A percentile compares a stretch with the other conserved stretches of the same genome.
phyloP scores from a whole-genome alignment of 2,888 invertebrate genomes.

The Cremastobaeus sp. region DNA sequence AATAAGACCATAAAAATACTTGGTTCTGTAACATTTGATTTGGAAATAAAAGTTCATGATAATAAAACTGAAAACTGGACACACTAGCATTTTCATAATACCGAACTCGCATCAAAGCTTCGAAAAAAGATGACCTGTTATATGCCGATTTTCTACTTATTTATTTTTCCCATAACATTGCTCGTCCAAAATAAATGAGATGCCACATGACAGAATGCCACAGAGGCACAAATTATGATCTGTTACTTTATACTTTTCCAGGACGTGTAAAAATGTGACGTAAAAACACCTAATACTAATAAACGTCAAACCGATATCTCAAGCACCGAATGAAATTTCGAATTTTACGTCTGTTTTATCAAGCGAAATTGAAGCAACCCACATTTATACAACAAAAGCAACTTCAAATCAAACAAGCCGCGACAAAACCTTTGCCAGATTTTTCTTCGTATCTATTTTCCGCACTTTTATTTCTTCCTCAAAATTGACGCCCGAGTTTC shows the following conservation, averaged over 20 bases:
- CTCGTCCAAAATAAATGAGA: slow-evolving; percentile 5
- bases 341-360: slow-evolving; percentile 49
- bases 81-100: too few relatives aligned
- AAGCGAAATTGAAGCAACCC: slow-evolving; percentile 27
- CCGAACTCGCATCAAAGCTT: too few relatives aligned
- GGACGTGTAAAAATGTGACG: slow-evolving; percentile 26
- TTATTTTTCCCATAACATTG: slow-evolving; percentile 14
- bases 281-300: slow-evolving; percentile 42
- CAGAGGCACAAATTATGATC: slow-evolving; percentile 10
- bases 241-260: slow-evolving; percentile 7
- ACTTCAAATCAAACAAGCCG: slow-evolving; percentile 34
- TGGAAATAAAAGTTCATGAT: too few relatives aligned
- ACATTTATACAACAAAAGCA: slow-evolving; percentile 37
- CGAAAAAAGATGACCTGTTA: too few relatives aligned
- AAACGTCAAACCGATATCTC: slow-evolving; percentile 45
- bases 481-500: slow-evolving; percentile 32
- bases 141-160: slow-evolving; percentile 10
- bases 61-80: neutral
- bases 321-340: slow-evolving; percentile 22
- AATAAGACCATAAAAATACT: too few relatives aligned
- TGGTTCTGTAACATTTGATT: too few relatives aligned
- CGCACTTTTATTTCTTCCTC: slow-evolving; percentile 33
- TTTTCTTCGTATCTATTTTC: slow-evolving; percentile 41
- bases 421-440: slow-evolving; percentile 6
- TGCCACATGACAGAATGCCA: slow-evolving; percentile 4